These are phyloP conservation scores for Chymomyza fuscimana DNA, from an alignment of 2,888 invertebrate genomes.

Conservation along the genomic window DNA sequence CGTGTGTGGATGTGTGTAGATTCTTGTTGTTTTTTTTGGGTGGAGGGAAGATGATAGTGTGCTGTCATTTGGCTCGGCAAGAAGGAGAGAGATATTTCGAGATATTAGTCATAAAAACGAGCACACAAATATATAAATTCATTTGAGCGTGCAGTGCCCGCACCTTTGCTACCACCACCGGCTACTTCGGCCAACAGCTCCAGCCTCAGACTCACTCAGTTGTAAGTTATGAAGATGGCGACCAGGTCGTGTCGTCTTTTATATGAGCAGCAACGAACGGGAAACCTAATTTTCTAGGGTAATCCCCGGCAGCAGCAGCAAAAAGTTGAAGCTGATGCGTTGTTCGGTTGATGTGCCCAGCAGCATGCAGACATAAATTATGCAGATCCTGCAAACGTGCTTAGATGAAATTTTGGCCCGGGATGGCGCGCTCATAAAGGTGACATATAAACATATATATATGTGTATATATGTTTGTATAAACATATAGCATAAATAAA, in stretches of 20 bases:
- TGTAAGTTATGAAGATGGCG: slow-evolving; percentile 55
- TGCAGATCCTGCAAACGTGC: slow-evolving; percentile 77
- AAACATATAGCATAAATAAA: background rate
- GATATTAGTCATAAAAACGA: slow-evolving; percentile 76
- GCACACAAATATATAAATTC: slow-evolving; percentile 68
- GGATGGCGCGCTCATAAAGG: slow-evolving; percentile 60
- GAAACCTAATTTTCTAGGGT: slow-evolving; percentile 76
- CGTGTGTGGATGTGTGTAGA: slow-evolving; percentile 37
- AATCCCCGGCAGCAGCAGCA: slow-evolving; percentile 61
- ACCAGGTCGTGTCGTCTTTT: slow-evolving; percentile 67
- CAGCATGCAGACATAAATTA: slow-evolving; percentile 73
- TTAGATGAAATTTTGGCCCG: slow-evolving; percentile 68
- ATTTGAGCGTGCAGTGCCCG: slow-evolving; percentile 55
- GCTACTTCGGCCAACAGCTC: background rate
- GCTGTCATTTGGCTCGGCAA: slow-evolving; percentile 44
- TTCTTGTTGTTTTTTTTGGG: background rate
- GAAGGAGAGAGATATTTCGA: slow-evolving; percentile 54
- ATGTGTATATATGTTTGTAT: background rate
- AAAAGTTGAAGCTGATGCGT: background rate
- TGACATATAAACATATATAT: slow-evolving; percentile 30
- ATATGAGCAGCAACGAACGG: slow-evolving; percentile 65
- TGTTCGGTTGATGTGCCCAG: slow-evolving; percentile 18
- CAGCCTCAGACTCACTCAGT: slow-evolving; percentile 39
- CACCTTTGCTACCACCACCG: background rate
- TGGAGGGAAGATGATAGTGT: slow-evolving; percentile 51